These are phyloP conservation scores for Watsonalla cultraria DNA, from an alignment of 2,888 invertebrate species.

Conservation along the genomic window DNA sequence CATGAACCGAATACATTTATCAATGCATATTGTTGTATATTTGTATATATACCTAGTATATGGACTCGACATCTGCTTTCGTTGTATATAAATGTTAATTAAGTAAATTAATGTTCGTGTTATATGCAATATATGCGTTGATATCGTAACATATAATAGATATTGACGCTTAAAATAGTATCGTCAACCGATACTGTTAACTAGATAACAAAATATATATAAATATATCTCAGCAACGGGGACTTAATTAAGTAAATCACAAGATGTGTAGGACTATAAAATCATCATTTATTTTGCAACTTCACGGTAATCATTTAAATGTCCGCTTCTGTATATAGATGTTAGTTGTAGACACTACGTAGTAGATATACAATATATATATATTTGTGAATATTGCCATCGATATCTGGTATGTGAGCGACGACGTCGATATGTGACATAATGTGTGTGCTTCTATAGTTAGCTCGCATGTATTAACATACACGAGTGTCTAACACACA, in stretches of 20 bases:
- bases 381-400: constrained; percentile 25
- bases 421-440: constrained; percentile 47
- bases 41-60: background rate
- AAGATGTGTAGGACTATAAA: background rate
- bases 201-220: background rate
- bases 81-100: too few relatives aligned
- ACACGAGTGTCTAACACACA: constrained; percentile 46
- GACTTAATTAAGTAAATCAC: background rate
- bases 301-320: constrained; percentile 30
- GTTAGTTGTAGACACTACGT: constrained; percentile 20
- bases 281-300: background rate
- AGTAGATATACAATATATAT: constrained; percentile 13
- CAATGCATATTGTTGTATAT: constrained; percentile 23
- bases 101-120: background rate
- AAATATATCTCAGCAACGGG: background rate
- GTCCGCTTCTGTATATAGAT: constrained; percentile 46
- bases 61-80: constrained; percentile 6
- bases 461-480: constrained; percentile 53
- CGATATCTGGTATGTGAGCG: constrained; percentile 75
- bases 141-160: constrained; percentile 13
- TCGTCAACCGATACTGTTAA: constrained; percentile 16
- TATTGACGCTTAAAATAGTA: constrained; percentile 12
- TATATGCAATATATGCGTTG: constrained; percentile 26
- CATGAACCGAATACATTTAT: constrained; percentile 3
- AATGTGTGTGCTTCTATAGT: constrained; percentile 67